These are phyloP conservation scores for Bombus haemorrhoidalis DNA, from an alignment of 1,140 invertebrate genomes.

Conservation along the genomic window DNA sequence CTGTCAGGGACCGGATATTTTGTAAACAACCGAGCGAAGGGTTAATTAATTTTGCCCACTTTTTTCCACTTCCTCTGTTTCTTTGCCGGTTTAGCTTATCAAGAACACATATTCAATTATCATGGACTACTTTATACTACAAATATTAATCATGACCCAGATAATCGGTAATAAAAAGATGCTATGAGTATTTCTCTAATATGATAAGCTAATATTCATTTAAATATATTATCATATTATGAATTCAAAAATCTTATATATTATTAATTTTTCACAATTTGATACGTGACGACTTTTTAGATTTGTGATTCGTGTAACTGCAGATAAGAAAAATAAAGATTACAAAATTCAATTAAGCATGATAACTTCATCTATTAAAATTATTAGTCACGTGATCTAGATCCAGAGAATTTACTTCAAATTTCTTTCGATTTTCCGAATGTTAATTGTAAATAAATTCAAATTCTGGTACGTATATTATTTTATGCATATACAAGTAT, in stretches of 20 bases:
- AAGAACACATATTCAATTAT: not conserved
- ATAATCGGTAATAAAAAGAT: slow-evolving; percentile 12
- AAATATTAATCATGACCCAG: not conserved
- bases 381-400: slow-evolving; percentile 32
- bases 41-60: slow-evolving; percentile 71
- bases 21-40: slow-evolving; percentile 71
- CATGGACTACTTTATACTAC: slow-evolving; percentile 2
- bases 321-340: not conserved
- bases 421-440: slow-evolving; percentile 39
- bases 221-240: not conserved
- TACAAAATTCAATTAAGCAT: not conserved
- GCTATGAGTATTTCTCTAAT: not conserved
- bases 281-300: not conserved
- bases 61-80: slow-evolving; percentile 60
- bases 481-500: not conserved
- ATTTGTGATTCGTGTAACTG: not conserved
- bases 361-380: slow-evolving; percentile 25
- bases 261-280: not conserved
- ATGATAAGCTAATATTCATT: slow-evolving; percentile 1
- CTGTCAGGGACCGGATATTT: slow-evolving; percentile 68
- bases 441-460: not conserved
- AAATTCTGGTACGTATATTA: not conserved
- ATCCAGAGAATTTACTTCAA: not conserved
- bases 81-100: not conserved
- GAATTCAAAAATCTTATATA: not conserved